Conservation (phyloP, 2,888 invertebrate species). For the Melipona bicolor region DNA sequence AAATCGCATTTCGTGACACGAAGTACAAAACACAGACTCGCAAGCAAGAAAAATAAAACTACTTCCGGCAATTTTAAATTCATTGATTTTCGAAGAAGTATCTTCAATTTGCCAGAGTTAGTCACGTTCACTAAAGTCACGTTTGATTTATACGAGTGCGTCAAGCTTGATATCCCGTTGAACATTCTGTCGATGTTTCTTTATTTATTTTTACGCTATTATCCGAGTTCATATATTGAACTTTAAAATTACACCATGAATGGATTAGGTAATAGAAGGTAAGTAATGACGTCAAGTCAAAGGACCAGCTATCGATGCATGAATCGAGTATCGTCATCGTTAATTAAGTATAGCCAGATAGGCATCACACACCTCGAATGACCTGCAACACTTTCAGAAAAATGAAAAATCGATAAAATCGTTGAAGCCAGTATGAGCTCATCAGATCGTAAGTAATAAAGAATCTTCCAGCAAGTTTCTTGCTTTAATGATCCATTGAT, state of each 20-base stretch:
- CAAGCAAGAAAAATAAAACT: background rate
- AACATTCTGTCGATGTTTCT: background rate
- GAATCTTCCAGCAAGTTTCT: background rate
- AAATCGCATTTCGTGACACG: background rate
- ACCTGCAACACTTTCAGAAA: background rate
- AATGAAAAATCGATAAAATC: constrained; percentile 21
- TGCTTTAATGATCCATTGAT: background rate
- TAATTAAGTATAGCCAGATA: background rate
- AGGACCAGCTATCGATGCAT: background rate
- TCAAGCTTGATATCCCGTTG: background rate
- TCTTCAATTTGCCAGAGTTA: background rate
- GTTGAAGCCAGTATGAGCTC: background rate
- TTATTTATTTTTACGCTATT: background rate
- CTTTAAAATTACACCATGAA: background rate
- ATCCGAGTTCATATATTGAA: background rate
- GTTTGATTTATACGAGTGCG: background rate
- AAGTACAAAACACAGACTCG: background rate
- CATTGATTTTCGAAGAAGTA: background rate
- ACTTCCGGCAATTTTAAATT: background rate
- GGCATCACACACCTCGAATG: background rate
- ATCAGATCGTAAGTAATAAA: background rate
- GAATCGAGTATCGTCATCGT: background rate
- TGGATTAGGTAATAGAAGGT: background rate
- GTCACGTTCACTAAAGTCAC: background rate
- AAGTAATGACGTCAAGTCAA: constrained; percentile 22